Conservation (phyloP, 1,140 invertebrate genomes). For the Anastrepha ludens region DNA sequence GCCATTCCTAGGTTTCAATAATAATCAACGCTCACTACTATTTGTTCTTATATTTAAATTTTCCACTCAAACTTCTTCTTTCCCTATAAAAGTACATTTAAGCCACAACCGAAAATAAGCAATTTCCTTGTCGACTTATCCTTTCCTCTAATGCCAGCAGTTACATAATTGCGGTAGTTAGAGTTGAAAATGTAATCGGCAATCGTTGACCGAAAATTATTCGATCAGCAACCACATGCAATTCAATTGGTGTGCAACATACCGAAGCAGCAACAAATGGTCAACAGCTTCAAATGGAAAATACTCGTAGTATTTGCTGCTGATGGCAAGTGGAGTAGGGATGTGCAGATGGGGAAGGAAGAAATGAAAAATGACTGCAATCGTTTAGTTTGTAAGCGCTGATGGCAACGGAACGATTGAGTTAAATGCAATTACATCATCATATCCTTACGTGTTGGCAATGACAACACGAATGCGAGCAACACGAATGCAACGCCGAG, state of each 20-base stretch:
- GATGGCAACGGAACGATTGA: constrained; percentile 50
- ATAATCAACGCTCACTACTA: too few species aligned
- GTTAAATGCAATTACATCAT: constrained; percentile 51
- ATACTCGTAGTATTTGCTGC: background rate
- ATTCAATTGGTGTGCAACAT: constrained; percentile 28
- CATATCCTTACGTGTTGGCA: constrained; percentile 54
- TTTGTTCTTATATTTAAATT: background rate
- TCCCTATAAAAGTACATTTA: background rate
- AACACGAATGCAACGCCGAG: background rate
- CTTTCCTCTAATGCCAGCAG: background rate
- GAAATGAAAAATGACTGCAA: constrained; percentile 53
- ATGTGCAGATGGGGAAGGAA: background rate
- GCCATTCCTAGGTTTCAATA: too few species aligned
- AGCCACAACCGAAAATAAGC: background rate
- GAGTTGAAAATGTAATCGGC: constrained; percentile 54
- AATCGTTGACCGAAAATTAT: constrained; percentile 56
- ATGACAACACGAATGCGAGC: constrained; percentile 35
- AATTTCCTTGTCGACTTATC: background rate
- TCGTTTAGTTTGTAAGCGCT: constrained; percentile 48
- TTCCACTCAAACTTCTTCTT: background rate
- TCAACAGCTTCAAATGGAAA: constrained; percentile 25
- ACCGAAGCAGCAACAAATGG: constrained; percentile 19
- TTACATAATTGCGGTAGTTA: background rate
- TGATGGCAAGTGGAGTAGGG: background rate
- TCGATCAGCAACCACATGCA: constrained; percentile 43